Conservation (phyloP, 2,113 vertebrate species). For the Elachura formosa region DNA sequence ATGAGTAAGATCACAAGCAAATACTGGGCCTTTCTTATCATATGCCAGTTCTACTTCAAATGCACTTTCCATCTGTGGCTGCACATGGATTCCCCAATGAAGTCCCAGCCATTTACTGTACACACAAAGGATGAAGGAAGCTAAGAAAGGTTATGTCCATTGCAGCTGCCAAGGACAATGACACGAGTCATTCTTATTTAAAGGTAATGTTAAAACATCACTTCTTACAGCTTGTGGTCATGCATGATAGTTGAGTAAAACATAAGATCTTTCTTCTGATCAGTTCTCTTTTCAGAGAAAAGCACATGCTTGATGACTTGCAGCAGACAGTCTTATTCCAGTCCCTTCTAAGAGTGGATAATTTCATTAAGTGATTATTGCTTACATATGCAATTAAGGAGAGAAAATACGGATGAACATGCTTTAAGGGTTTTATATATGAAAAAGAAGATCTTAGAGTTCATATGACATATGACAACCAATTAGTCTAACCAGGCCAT, state of each 20-base stretch:
- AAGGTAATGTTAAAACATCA: not conserved
- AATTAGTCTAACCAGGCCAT: not conserved
- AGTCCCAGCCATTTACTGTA: not conserved
- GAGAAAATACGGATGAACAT: not conserved
- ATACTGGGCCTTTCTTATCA: not conserved
- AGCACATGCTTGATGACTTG: not conserved
- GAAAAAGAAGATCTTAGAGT: not conserved
- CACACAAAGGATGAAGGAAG: not conserved
- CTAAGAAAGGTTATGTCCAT: not conserved
- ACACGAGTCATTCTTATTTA: not conserved
- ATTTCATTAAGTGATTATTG: constrained; percentile 54
- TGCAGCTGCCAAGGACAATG: not conserved
- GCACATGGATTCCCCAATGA: not conserved
- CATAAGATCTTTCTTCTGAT: not conserved
- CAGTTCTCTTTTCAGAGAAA: not conserved
- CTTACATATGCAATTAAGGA: constrained; percentile 3
- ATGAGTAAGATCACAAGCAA: not conserved
- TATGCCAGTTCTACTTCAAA: not conserved
- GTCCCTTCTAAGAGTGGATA: constrained; percentile 19
- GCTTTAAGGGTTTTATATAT: not conserved
- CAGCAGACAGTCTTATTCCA: not conserved
- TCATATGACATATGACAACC: constrained; percentile 7
- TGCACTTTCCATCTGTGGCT: not conserved
- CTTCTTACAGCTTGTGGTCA: not conserved
- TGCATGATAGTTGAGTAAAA: not conserved